Evolutionary conservation across 2,797 vertebrate genomes (phyloP), one percentile per base, ranked within the genome.

Genomic region (Bradypus variegatus): DNA sequence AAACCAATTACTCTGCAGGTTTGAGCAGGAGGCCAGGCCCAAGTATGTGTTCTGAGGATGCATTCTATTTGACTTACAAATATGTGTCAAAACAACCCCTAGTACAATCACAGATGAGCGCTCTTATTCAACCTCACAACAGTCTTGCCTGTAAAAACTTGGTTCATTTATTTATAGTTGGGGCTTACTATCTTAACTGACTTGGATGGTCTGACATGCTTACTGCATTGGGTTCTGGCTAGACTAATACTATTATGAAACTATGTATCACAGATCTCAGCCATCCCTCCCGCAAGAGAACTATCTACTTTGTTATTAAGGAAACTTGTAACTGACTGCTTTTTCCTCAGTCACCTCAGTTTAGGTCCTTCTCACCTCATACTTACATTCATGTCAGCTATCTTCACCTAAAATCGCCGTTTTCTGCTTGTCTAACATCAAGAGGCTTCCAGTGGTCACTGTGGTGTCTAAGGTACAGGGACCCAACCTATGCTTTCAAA

Each of bases 51-150:
- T 81, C 62, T 12, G 13, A 86, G 62, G 23, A 76, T n/a, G 25
- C 45, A 58, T 79, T 85, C 38, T 85, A 62, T 85, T 80, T 85
- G 27, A 80, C 78, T 88, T 91, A 90, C 29, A 92, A 90, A 90
- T 38, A 62, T 31, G 4, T 65, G 27, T 73, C 55, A 50, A 84
- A 83, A 86, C 16, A 86, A 81, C 45, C 45, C 41, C 36, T 48
- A 84, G 72, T 50, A 86, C 10, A 72, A 33, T 38, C 31, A 79
- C 8, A 64, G 53, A 73, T 58, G 38, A 90, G 55, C 25, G 14
- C 64, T 67, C 53, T 19, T 38, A 21, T 58, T 58, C 41, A 76
- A 50, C 38, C 60, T 76, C 82, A 60, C 50, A 76, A 36, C 23
- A 31, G 36, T 75, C 76, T 53, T 94, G 65, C 25, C 67, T 65